Evolutionary conservation across 2,888 invertebrate species (phyloP), one percentile per base, ranked within the genome.

Genomic region (Sminthurides aquaticus): DNA sequence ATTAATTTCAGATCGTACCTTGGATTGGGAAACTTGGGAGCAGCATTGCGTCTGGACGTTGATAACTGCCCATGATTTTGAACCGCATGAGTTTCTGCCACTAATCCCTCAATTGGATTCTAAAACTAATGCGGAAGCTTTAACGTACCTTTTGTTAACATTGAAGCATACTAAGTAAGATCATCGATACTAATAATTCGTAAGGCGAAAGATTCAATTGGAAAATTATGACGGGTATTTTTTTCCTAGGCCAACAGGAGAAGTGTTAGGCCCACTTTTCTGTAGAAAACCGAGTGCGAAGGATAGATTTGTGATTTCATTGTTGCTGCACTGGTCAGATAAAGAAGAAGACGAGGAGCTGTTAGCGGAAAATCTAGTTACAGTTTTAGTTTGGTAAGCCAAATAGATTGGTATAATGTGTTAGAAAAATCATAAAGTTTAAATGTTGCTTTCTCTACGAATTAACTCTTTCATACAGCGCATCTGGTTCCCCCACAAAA

Each of bases 11-110:
- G 74, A 28, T 1, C 71, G 71, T 54, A 96, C 93, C 76, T 82
- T 98, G 64, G 85, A 86, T 65, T 99, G 97, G 93, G 97, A 98
- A 80, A 95, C 96, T 1, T 91, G 95, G 75, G 97, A 98, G 79
- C 98, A 99, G 79, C 89, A 91, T 78, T 96, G 94, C 79, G 84
- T 98, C 56, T 99, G 98, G 98, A 96, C 97, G 79, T 83, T 99
- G 65, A 85, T 97, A 58, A 87, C 89, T 72, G 95, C 95, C 52
- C 97, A 97, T 78, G 91, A 93, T 78, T 89, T 96, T 77, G 89
- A 92, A 62, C 85, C 94, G n/a, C 93, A 94, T 76, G 88, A 89
- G 77, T 87, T 96, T 71, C 80, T 92, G 76, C 88, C 91, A 48
- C 81, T 89, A 72, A 80, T 89, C 72, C 85, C 87, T n/a, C 90